These are phyloP conservation scores for Falco punctatus DNA, from an alignment of 2,113 vertebrate species.

Conservation along the genomic window DNA sequence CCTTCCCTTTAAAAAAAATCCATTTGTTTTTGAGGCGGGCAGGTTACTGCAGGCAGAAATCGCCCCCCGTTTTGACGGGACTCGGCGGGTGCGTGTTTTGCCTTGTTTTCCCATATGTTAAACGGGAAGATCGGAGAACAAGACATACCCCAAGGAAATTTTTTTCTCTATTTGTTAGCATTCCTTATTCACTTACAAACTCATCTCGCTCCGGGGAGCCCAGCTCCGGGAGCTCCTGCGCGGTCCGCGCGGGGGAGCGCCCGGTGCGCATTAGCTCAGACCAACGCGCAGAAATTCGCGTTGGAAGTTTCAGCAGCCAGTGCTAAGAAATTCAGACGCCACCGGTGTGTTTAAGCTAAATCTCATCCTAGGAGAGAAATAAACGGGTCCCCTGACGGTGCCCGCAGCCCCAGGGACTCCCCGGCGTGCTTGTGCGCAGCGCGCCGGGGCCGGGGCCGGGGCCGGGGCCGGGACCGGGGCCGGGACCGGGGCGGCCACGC, in stretches of 20 bases:
- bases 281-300: rapidly evolving
- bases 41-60: not conserved
- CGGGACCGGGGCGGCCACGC: too few relatives aligned
- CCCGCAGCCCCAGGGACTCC: not conserved
- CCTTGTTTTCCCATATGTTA: not conserved
- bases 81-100: not conserved
- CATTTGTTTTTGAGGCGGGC: not conserved
- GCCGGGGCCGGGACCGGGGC: not conserved
- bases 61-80: not conserved
- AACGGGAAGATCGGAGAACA: not conserved
- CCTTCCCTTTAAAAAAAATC: not conserved
- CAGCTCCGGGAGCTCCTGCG: not conserved
- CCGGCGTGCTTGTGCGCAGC: not conserved
- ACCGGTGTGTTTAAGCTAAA: not conserved
- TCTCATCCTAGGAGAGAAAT: not conserved
- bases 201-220: rapidly evolving
- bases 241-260: not conserved
- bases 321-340: not conserved
- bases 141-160: rapidly evolving
- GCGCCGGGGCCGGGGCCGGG: not conserved
- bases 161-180: not conserved
- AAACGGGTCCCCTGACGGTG: not conserved
- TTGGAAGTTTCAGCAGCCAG: not conserved
- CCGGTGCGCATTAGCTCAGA: rapidly evolving
- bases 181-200: not conserved